Base-by-base conservation (phyloP, 2,888 invertebrate genomes). In the Drosophila suboccidentalis region DNA sequence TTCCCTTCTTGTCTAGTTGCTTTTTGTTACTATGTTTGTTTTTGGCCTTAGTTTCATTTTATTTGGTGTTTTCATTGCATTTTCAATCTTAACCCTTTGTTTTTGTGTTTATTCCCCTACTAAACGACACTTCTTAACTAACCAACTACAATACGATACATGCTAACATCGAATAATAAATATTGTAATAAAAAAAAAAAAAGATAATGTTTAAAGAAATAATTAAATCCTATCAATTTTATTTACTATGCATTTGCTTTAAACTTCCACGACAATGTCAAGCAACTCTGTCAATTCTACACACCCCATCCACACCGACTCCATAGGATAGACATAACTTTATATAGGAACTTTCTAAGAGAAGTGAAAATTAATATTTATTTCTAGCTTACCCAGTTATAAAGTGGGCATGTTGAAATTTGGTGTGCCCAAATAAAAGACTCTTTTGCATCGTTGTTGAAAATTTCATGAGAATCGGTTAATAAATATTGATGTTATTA, bases 21-120 rank as follows among this genome's bases (percentile, higher is more conserved):
- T 71, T 77, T 77, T 78, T 61, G 55, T 58, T 76, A 41, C 54
- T 50, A 36, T 67, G 39, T 68, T 82, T 75, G 80, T 73, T 4
- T 36, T 44, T 44, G 66, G 64, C 63, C 65, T 76, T 67, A 64
- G 59, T 79, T 79, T 69, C 68, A 57, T 82, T 54, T 71, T 75
- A 57, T 81, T 87, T 84, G 87, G 82, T 81, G 82, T 82, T 83
- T 87, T 77, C 82, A 86, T 82, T 82, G 74, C 82, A 51, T 86
- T 83, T 67, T 82, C 82, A 82, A 80, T 82, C 82, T 86, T 86
- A 82, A 79, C 51, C 66, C 36, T 70, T 75, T 41, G 29, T 59
- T 41, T n/a, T 41, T n/a, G 13, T 50, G 32, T 22, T 47, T 38
- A 55, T 53, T 26, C 32, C 26, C 38, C 50, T 55, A 43, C 41